Evolutionary conservation across 2,797 vertebrate species (phyloP), one percentile per base, ranked within the genome.

Genomic region (Molossus alvarezi): DNA sequence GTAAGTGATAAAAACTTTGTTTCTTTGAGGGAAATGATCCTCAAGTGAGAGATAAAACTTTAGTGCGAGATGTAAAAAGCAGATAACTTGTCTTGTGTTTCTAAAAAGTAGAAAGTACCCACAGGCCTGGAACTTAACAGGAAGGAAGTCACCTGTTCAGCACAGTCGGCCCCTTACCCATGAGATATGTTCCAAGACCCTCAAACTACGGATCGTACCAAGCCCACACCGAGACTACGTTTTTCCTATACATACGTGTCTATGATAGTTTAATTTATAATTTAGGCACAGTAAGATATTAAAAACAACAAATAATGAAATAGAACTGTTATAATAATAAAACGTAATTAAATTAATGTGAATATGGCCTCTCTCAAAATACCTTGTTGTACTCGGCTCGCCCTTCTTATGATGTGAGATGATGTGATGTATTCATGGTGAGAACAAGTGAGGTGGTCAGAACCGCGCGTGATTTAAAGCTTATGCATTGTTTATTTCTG

Each of bases 21-120:
- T 97, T 95, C 92, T 97, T 97, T 88, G 65, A 94, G 53, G 72
- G 71, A 97, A 97, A 97, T 87, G 95, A 94, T 94, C 60, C 97
- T 97, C 97, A 67, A 87, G 92, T 97, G 94, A 97, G 85, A 94
- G 51, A 96, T 97, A 97, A 97, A 97, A 94, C 79, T 94, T 95
- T 91, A 91, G 76, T 87, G 60, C 64, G 37, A 92, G 79, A 89
- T 77, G 37, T 94, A 97, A 95, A 89, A 87, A 90, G 41, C 65
- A n/a, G n/a, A 95, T 83, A 96, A 85, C 85, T 92, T 94, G 48
- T 71, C 29, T 77, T 55, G n/a, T 77, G 79, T 53, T 87, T 89
- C 79, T 88, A 95, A 90, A 91, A 17, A 69, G 64, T 73, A n/a
- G 62, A 65, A 80, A 91, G 93, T 5, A 60, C 20, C 57, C 33